Evolutionary conservation across 2,797 vertebrate species (phyloP), one percentile per base, ranked within the genome.

Genomic region (Gymnoscopelus braueri): DNA sequence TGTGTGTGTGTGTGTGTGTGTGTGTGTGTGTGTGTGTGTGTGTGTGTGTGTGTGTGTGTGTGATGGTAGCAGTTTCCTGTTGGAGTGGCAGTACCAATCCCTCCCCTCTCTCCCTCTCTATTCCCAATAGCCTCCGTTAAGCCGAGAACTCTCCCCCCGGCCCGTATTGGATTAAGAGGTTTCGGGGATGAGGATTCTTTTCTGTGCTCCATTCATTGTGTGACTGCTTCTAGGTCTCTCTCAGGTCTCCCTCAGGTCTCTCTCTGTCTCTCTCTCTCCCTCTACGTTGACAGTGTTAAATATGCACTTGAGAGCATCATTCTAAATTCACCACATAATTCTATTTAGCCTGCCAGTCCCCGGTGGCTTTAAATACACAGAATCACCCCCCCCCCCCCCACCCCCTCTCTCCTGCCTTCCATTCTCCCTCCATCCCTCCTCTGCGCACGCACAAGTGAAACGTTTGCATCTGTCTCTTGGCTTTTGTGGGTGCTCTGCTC

Each of bases 311-410:
- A 80, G 82, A 90, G 73, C 78, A 79, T 83, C 78, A 63, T 81
- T 89, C 74, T 86, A 84, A 96, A 95, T 95, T 95, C 94, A 92
- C 91, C 92, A 93, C 90, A 85, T 94, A 94, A 95, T 95, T 94
- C 92, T 94, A 91, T 95, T 96, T 94, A 80, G 75, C 77, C 78
- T 39, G 24, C 32, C 0, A 19, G 74, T 88, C 81, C 80, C 78
- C 29, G 44, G 44, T 78, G 84, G 79, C 77, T 87, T 84, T 81
- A 89, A 84, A 86, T 64, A 86, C 79, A 83, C 74, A 81, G 67
- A 69, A 69, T 70, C 54, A 39, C 59, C 72, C 69, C 44, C 61
- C 13, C 32, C 39, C 48, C 5, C 55, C 47, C 2, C 55, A 35
- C 35, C 54, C 52, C 9, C 52, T 14, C 56, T 15, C 15, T 5